phyloP scores from a whole-genome alignment of 2,888 invertebrate genomes.

The Achlya flavicornis region DNA sequence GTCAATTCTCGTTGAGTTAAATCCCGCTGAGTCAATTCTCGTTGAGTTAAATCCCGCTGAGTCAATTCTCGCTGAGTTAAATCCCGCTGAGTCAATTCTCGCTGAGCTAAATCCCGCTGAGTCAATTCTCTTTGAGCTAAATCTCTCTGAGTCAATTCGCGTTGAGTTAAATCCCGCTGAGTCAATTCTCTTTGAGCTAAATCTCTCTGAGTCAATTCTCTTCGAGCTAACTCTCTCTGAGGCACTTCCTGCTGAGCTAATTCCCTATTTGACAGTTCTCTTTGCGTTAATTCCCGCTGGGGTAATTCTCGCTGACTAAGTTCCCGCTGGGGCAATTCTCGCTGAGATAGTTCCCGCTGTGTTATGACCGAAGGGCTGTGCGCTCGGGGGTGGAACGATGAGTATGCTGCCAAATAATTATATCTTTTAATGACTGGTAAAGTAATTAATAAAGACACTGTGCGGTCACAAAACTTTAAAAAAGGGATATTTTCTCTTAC shows the following conservation, averaged over 20 bases:
- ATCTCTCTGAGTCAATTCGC: neutral
- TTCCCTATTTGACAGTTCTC: no score
- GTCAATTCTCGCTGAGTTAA: neutral
- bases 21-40: neutral
- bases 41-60: neutral
- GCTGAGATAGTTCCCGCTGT: no score
- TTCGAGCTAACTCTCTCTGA: neutral
- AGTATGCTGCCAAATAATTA: constrained; percentile 52
- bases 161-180: neutral
- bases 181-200: neutral
- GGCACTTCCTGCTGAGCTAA: neutral
- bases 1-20: neutral
- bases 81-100: neutral
- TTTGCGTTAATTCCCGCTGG: no score
- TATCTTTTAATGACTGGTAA: no score
- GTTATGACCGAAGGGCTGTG: neutral
- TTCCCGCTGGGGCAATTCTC: no score
- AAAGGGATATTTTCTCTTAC: no score
- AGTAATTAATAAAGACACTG: no score
- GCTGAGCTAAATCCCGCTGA: neutral
- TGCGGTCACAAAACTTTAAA: no score
- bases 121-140: neutral
- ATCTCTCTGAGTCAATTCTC: neutral
- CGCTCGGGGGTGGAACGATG: constrained; percentile 34
- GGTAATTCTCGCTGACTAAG: no score